A percentile compares a stretch with the other conserved stretches of the same genome.
phyloP scores from a whole-genome alignment of 2,797 vertebrate species.

The Pyrocephalus nanus region DNA sequence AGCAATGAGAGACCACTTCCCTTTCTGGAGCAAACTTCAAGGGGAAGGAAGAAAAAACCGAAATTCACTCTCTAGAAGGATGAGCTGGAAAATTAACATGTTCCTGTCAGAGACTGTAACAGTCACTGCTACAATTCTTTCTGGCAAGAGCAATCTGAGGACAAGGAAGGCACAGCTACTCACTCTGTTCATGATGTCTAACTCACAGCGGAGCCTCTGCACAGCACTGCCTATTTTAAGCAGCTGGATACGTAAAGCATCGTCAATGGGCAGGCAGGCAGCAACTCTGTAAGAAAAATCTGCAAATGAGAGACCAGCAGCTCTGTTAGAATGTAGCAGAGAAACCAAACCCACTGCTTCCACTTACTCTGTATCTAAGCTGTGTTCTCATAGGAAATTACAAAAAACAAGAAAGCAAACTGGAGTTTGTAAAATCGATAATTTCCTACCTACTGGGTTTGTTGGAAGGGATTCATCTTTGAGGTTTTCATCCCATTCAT shows the following conservation, averaged over 20 bases:
- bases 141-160: background rate
- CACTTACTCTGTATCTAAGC: background rate
- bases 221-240: constrained; percentile 96
- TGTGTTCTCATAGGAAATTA: background rate
- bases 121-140: fast-evolving
- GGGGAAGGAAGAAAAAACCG: background rate
- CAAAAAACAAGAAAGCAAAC: fast-evolving
- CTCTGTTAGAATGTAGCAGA: background rate
- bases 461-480: constrained; percentile 94
- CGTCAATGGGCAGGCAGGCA: constrained; percentile 96
- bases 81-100: fast-evolving
- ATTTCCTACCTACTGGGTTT: constrained; percentile 88
- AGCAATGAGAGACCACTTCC: background rate
- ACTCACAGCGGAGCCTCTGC: constrained; percentile 94
- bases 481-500: constrained; percentile 98
- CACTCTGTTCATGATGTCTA: constrained; percentile 98
- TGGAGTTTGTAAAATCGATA: background rate
- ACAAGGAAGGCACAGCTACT: constrained; percentile 5
- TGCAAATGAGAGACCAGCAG: constrained; percentile 61
- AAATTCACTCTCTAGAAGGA: background rate
- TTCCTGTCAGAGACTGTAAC: background rate
- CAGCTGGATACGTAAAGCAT: constrained; percentile 90
- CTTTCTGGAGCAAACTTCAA: background rate
- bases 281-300: constrained; percentile 99
- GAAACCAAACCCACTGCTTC: background rate